Conservation (phyloP, 2,797 vertebrate species). For the Falco biarmicus region DNA sequence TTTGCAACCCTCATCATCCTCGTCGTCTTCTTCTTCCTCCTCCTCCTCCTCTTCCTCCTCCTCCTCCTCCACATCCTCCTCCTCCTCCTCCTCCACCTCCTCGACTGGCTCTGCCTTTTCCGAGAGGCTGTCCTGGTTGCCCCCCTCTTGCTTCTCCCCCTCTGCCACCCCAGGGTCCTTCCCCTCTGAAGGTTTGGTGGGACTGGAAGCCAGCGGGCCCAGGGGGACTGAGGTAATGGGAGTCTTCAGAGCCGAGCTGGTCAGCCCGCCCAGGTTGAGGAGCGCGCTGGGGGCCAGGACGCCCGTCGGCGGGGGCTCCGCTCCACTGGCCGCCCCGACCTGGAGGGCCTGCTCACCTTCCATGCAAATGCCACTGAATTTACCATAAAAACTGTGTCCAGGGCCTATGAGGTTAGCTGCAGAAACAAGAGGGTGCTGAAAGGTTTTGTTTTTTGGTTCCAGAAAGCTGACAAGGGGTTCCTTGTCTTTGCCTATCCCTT, state of each 20-base stretch:
- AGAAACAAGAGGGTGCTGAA: constrained; percentile 89
- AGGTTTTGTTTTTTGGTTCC: constrained; percentile 99
- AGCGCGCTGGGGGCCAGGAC: constrained; percentile 85
- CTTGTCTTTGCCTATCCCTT: constrained; percentile 99
- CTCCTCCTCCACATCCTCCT: constrained; percentile 83
- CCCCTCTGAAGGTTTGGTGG: constrained; percentile 90
- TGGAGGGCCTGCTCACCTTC: constrained; percentile 89
- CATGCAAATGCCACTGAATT: constrained; percentile 97
- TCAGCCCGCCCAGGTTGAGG: constrained; percentile 91
- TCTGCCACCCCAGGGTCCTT: constrained; percentile 77
- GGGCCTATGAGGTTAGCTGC: constrained; percentile 92
- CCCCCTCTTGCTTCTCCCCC: constrained; percentile 75
- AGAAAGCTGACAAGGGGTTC: constrained; percentile 99
- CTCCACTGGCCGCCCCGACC: constrained; percentile 66
- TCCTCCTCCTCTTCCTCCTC: constrained; percentile 81
- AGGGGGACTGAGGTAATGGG: constrained; percentile 92
- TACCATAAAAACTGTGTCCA: constrained; percentile 98
- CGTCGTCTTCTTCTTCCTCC: constrained; percentile 86
- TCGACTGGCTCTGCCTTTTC: constrained; percentile 81
- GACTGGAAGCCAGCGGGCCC: constrained; percentile 84
- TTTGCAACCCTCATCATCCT: constrained; percentile 87
- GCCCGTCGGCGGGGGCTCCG: constrained; percentile 76
- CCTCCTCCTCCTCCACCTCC: constrained; percentile 84
- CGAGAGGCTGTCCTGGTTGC: constrained; percentile 70
- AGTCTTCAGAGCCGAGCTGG: constrained; percentile 84